Evolutionary conservation across 2,113 vertebrate species (phyloP).

Genomic region (Eulemur rufifrons): DNA sequence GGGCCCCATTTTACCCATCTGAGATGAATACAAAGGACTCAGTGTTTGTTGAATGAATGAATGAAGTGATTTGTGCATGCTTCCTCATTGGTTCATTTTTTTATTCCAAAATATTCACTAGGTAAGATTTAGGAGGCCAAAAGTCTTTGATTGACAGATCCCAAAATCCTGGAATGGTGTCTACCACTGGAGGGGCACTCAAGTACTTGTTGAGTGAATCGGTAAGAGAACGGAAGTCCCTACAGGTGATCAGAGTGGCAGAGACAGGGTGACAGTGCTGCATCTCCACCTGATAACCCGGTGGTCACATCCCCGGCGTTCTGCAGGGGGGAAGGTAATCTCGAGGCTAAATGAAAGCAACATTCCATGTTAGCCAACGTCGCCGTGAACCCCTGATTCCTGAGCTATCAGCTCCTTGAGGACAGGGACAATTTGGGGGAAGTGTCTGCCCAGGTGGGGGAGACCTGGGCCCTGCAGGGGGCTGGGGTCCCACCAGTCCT

Average conservation of each 20-base stretch:
- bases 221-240: neutral
- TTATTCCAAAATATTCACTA: neutral
- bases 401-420: neutral
- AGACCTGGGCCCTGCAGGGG: accelerated
- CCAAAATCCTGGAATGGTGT: neutral
- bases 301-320: accelerated
- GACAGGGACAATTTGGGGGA: neutral
- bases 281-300: accelerated
- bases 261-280: accelerated
- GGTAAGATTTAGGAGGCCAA: neutral
- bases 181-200: neutral
- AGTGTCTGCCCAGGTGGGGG: accelerated
- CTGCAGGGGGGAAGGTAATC: neutral
- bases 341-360: too few species aligned
- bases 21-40: neutral
- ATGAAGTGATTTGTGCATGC: neutral
- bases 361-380: accelerated
- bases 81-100: neutral
- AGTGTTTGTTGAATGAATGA: neutral
- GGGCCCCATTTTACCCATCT: neutral
- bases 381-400: accelerated
- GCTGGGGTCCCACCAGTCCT: accelerated
- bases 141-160: neutral
- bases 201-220: neutral
- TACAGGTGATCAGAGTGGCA: accelerated